phyloP scores from a whole-genome alignment of 2,113 vertebrate species.

The Antechinus stuartii region DNA sequence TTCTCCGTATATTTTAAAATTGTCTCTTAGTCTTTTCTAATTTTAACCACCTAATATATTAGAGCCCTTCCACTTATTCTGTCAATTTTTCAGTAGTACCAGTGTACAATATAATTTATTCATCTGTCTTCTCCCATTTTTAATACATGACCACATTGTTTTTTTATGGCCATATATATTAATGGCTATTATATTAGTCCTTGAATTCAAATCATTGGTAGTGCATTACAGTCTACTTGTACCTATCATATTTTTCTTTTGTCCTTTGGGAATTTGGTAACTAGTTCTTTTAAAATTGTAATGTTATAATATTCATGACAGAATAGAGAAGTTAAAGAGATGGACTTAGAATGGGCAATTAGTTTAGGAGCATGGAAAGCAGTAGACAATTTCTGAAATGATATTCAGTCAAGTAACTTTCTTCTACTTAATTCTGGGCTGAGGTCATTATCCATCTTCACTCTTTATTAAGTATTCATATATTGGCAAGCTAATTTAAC shows the following conservation, averaged over 20 bases:
- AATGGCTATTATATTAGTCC: background rate
- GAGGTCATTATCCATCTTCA: background rate
- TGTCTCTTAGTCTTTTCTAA: background rate
- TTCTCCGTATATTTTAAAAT: background rate
- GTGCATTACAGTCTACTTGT: background rate
- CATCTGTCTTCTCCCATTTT: background rate
- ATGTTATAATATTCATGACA: background rate
- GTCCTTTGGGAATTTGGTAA: background rate
- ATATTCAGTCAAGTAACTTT: background rate
- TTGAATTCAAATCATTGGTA: background rate
- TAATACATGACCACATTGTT: background rate
- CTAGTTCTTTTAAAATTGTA: background rate
- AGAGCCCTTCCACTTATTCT: background rate
- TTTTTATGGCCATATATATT: background rate
- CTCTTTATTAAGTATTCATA: background rate
- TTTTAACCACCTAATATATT: background rate
- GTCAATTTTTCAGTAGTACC: background rate
- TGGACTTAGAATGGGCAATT: background rate
- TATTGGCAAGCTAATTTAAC: background rate
- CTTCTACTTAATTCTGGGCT: background rate
- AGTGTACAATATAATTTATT: background rate
- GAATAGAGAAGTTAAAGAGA: background rate
- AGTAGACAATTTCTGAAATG: background rate
- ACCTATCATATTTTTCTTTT: background rate
- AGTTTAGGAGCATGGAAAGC: background rate